A percentile compares a stretch with the other conserved stretches of the same genome.
Evolutionary conservation across 2,888 invertebrate genomes (phyloP).

Genomic region (Heliothis peltigera): DNA sequence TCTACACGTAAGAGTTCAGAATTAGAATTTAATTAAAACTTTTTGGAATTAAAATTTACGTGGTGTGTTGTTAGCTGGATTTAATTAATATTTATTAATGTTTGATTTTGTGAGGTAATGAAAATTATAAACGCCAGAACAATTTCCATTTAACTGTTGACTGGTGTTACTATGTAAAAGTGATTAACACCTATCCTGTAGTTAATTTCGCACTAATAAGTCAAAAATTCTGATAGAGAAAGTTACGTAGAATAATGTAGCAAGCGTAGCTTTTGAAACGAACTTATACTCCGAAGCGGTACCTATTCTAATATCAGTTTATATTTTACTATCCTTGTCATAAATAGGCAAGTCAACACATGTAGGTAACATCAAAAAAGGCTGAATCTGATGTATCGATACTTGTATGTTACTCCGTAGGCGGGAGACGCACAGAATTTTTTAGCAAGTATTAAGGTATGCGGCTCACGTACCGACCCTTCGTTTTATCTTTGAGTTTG

Average conservation of each 20-base stretch:
- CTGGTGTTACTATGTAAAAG: background rate
- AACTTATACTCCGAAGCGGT: background rate
- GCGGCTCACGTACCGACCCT: slow-evolving; percentile 77
- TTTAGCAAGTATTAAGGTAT: slow-evolving; percentile 79
- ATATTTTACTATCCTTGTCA: background rate
- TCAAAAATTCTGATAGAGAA: background rate
- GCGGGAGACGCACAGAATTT: slow-evolving; percentile 73
- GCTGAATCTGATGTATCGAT: slow-evolving; percentile 37
- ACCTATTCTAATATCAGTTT: background rate
- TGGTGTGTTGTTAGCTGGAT: slow-evolving; percentile 13
- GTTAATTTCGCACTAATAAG: background rate
- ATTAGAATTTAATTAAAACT: slow-evolving; percentile 62
- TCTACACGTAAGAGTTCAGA: slow-evolving; percentile 27
- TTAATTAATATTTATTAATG: slow-evolving; percentile 33
- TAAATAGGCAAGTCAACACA: slow-evolving; percentile 6
- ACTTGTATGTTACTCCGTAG: slow-evolving; percentile 56
- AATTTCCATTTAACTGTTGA: background rate
- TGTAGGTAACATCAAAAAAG: slow-evolving; percentile 1
- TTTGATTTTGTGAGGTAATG: slow-evolving; percentile 5
- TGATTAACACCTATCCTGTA: background rate
- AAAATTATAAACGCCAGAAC: background rate
- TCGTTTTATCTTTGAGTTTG: slow-evolving; percentile 73
- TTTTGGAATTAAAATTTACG: slow-evolving; percentile 42
- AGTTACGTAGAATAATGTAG: no score
- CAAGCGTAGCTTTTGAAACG: no score